Evolutionary conservation across 2,888 invertebrate species (phyloP).

Genomic region (Monochamus alternatus): DNA sequence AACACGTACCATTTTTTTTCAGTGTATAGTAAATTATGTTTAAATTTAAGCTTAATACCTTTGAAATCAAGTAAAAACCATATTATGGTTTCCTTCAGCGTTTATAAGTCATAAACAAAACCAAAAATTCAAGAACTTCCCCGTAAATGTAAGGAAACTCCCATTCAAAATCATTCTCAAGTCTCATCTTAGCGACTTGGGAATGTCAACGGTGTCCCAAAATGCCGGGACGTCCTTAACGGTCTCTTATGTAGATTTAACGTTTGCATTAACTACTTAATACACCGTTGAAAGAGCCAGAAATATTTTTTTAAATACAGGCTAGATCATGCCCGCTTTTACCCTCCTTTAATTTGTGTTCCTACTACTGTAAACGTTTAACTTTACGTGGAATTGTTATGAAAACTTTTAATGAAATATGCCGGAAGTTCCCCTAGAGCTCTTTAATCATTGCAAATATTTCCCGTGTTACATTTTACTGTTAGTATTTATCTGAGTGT

Average conservation of each 20-base stretch:
- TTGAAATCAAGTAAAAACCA: too few relatives aligned
- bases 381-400: slow-evolving; percentile 28
- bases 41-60: too few relatives aligned
- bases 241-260: slow-evolving; percentile 27
- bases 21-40: too few relatives aligned
- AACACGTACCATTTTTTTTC: too few relatives aligned
- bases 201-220: slow-evolving; percentile 31
- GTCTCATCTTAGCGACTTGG: neutral
- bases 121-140: too few relatives aligned
- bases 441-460: slow-evolving; percentile 17
- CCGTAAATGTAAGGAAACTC: too few relatives aligned
- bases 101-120: too few relatives aligned
- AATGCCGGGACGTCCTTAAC: slow-evolving; percentile 27
- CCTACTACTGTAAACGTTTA: slow-evolving; percentile 23
- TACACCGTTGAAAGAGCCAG: slow-evolving; percentile 21
- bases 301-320: slow-evolving; percentile 19
- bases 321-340: slow-evolving; percentile 1
- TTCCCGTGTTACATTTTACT: too few relatives aligned
- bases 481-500: too few relatives aligned
- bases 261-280: slow-evolving; percentile 27
- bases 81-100: too few relatives aligned
- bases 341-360: slow-evolving; percentile 18
- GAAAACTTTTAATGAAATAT: slow-evolving; percentile 38
- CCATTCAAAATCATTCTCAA: too few relatives aligned
- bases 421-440: slow-evolving; percentile 20